Base-by-base conservation (phyloP, 2,113 vertebrate species). In the Misgurnus mizolepis region DNA sequence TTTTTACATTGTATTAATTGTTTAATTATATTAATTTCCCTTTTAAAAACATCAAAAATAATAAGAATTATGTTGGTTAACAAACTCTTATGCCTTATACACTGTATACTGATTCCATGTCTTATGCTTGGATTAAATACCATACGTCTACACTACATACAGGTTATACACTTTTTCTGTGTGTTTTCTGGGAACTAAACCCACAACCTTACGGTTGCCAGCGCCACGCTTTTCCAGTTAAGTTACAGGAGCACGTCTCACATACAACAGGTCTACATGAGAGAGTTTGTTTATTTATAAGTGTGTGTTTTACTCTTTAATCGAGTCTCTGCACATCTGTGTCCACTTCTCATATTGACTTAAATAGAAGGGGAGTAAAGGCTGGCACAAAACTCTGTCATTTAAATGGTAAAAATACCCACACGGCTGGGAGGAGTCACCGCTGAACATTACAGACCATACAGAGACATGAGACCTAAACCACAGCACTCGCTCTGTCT, bases 401-500 rank as follows among this genome's bases (percentile, higher is more conserved):
- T 93, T 93, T 92, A 86, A 80, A 67, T 73, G 8, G 66, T 91
- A 87, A 91, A 93, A 91, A 93, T 92, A 93, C 87, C 87, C 82
- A 78, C 27, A 39, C 84, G 86, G 43, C 62, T 47, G 86, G 81
- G 80, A 88, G 83, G 87, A 86, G 85, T 80, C 83, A 84, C 79
- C 86, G 89, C 88, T 5, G 68, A 79, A 70, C 70, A 84, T 84
- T 84, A 84, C 76, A 84, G 74, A 82, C 39, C 60, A 58, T 8
- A 56, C 64, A 78, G 56, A 76, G 18, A 76, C 22, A 12, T 12
- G n/a, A 45, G 45, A 67, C 53, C 43, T 41, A 50, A 61, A 60
- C 58, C 80, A 76, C 72, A 76, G 73, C 58, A 15, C n/a, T 22
- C 8, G 8, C 40, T 58, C 39, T 43, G 53, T 49, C 41, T 45